Conservation (phyloP, 2,113 vertebrate genomes). For the Syngnathus typhle region DNA sequence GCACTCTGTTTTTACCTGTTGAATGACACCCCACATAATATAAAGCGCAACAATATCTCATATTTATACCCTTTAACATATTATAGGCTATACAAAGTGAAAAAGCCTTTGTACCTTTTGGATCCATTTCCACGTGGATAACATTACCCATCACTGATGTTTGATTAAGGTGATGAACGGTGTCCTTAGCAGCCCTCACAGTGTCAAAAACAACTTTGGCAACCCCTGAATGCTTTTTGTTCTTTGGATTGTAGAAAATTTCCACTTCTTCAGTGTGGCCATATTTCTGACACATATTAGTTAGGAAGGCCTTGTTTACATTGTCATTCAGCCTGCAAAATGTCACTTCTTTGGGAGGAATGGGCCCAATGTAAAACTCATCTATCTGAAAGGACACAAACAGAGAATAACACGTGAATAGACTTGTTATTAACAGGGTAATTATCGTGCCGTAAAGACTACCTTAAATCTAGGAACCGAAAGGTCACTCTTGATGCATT, state of each 20-base stretch:
- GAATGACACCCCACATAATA: neutral
- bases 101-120: constrained; percentile 74
- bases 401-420: neutral
- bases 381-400: constrained; percentile 76
- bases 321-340: constrained; percentile 95
- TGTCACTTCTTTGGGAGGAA: constrained; percentile 95
- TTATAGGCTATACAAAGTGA: neutral
- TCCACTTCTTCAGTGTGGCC: constrained; percentile 88
- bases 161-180: constrained; percentile 83
- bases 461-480: constrained; percentile 92
- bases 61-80: neutral
- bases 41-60: neutral
- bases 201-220: constrained; percentile 91
- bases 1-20: constrained; percentile 85
- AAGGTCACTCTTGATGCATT: constrained; percentile 80
- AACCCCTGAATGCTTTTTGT: constrained; percentile 92
- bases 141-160: constrained; percentile 97
- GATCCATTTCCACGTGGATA: constrained; percentile 94
- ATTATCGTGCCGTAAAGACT: neutral
- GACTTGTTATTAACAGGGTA: neutral
- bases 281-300: constrained; percentile 89
- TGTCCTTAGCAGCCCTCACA: constrained; percentile 82
- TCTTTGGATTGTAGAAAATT: constrained; percentile 91
- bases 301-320: constrained; percentile 84
- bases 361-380: constrained; percentile 87